Evolutionary conservation across 1,140 invertebrate genomes (phyloP), one percentile per base, ranked within the genome.

Genomic region (Wiebesia pumilae): DNA sequence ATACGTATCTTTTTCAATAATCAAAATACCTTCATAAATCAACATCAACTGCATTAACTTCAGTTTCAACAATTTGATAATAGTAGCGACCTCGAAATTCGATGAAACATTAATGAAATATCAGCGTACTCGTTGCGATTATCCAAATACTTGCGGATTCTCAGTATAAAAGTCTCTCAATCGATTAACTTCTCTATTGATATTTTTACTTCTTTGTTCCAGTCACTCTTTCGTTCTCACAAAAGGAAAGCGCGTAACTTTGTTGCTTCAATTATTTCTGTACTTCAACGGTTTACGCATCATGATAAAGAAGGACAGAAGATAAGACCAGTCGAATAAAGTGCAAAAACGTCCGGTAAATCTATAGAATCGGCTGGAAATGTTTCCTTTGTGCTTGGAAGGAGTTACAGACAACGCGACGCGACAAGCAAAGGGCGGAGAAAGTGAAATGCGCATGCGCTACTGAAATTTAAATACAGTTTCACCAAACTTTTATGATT

Each of bases 381-480:
- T 78, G 54, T 40, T 87, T 67, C 67, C 81, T 81, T 78, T 83
- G 73, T 67, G 24, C 75, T 38, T 54, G 82, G 27, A 14, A 47
- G n/a, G 38, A 81, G 19, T 79, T 16, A 14, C 14, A 58, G 77
- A 35, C 43, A 51, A 77, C 0, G 12, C 27, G 58, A 7, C 10
- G 30, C 58, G 43, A 73, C 84, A 85, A 77, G 65, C 67, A 81
- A 80, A 81, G 51, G 77, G 84, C 75, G 75, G 83, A 33, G 69
- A 83, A 83, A 83, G 69, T 2, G 69, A 62, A 62, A 4, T 10
- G 58, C 58, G 47, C 33, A 27, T 6, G 69, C 54, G 21, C 43
- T 6, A 43, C 30, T 79, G 54, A 43, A 88, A 88, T 88, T 88
- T 86, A 88, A 88, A 88, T 88, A 85, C 78, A 81, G 10, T 69